Percentiles rank a stretch among this genome's conserved stretches.
Evolutionary conservation across 2,113 vertebrate species (phyloP).

Genomic region (Nothoprocta perdicaria): DNA sequence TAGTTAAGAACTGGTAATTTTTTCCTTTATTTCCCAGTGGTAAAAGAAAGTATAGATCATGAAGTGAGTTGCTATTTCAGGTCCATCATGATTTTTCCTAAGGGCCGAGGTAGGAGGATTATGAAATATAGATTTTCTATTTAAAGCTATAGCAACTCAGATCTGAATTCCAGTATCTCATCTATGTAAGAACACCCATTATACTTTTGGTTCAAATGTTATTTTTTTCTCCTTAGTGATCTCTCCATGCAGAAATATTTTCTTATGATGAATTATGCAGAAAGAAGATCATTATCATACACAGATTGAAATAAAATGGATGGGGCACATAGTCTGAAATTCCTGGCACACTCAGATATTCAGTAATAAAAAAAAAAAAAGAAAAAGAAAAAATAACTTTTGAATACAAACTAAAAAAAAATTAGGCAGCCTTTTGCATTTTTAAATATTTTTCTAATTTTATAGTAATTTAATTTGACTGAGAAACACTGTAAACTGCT

Average conservation of each 20-base stretch:
- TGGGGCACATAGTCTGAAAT: slow-evolving; percentile 14
- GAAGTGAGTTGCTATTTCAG: not conserved
- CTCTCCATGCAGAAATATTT: slow-evolving; percentile 7
- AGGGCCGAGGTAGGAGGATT: not conserved
- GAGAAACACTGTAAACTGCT: slow-evolving; percentile 10
- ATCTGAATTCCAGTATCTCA: not conserved
- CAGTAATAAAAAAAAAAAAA: not conserved
- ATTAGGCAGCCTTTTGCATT: not conserved
- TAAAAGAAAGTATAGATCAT: not conserved
- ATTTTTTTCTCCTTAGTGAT: not conserved
- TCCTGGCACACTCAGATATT: slow-evolving; percentile 1
- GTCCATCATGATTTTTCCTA: not conserved
- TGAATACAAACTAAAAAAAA: slow-evolving; percentile 21
- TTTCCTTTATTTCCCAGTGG: not conserved
- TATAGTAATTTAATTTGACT: slow-evolving; percentile 14
- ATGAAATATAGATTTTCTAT: not conserved
- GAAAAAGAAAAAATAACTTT: not conserved
- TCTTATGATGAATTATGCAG: not conserved
- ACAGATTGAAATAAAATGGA: not conserved
- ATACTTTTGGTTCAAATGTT: not conserved
- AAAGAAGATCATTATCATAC: not conserved
- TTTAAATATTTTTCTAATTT: slow-evolving; percentile 40
- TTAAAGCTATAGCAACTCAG: not conserved
- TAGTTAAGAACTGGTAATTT: not conserved
- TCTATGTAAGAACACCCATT: not conserved